Conservation (phyloP, 2,888 invertebrate species). For the Helicoverpa assulta region DNA sequence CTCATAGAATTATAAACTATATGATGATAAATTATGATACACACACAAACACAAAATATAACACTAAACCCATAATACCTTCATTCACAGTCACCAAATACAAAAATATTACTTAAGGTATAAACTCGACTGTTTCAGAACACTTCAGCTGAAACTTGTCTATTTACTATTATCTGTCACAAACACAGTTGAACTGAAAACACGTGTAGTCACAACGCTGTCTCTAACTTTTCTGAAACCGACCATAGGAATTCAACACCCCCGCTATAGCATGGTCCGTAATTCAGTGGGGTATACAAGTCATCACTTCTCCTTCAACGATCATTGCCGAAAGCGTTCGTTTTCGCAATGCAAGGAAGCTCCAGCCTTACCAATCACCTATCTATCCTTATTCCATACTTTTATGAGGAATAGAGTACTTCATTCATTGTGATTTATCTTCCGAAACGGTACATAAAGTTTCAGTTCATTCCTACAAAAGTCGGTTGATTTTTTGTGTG, state of each 20-base stretch:
- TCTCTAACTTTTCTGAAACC: constrained; percentile 30
- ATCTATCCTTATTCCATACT: background rate
- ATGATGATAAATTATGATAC: background rate
- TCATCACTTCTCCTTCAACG: constrained; percentile 16
- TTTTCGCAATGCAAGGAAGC: background rate
- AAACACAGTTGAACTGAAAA: constrained; percentile 8
- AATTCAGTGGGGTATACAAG: constrained; percentile 2
- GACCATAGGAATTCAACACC: constrained; percentile 7
- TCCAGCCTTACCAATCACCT: background rate
- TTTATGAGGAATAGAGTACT: background rate
- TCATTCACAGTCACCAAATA: no score
- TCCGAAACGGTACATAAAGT: background rate
- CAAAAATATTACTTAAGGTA: background rate
- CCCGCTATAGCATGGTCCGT: background rate
- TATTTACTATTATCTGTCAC: background rate
- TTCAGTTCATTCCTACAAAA: background rate
- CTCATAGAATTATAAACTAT: background rate
- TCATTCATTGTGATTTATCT: background rate
- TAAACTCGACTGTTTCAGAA: constrained; percentile 2
- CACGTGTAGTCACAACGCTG: constrained; percentile 26
- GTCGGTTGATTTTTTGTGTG: background rate
- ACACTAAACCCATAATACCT: background rate
- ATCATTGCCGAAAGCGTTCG: constrained; percentile 5
- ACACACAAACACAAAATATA: background rate
- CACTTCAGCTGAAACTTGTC: constrained; percentile 3